Percentiles rank a stretch among this genome's conserved stretches.
Conservation (phyloP, 2,888 invertebrate species). For the Smittia sp. region DNA sequence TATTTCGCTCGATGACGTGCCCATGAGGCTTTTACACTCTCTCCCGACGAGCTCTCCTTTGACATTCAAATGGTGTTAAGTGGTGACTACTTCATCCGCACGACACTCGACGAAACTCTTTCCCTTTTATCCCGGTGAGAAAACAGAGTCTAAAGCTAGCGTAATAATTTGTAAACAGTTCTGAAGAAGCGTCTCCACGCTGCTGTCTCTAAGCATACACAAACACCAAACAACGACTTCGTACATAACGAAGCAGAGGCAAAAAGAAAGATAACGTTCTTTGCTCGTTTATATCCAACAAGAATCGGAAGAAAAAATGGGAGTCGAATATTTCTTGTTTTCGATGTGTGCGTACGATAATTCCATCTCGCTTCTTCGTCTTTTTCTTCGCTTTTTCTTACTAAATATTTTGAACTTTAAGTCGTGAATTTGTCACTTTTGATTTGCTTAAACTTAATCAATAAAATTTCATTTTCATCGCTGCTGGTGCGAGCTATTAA, state of each 20-base stretch:
- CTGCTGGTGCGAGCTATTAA: no score
- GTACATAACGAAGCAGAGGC: not conserved
- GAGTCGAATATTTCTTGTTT: slow-evolving; percentile 15
- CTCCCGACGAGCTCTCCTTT: not conserved
- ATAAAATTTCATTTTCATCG: no score
- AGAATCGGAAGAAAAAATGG: slow-evolving; percentile 24
- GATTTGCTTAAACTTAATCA: not conserved
- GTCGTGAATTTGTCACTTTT: slow-evolving; percentile 1
- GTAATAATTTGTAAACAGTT: slow-evolving; percentile 40
- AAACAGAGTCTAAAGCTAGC: not conserved
- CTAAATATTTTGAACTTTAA: slow-evolving; percentile 4
- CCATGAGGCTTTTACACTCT: not conserved
- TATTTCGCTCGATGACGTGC: not conserved
- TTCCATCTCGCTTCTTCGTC: slow-evolving; percentile 11
- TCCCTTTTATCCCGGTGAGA: not conserved
- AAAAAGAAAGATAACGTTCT: not conserved
- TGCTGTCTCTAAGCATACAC: not conserved
- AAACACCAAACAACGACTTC: not conserved
- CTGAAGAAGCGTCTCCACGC: slow-evolving; percentile 6
- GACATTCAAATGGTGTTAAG: slow-evolving; percentile 32
- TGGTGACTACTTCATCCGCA: slow-evolving; percentile 24
- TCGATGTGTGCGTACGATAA: not conserved
- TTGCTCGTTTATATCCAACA: not conserved
- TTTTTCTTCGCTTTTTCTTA: not conserved
- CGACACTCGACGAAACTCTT: not conserved